Evolutionary conservation across 2,113 vertebrate genomes (phyloP).

Genomic region (Heterocephalus glaber): DNA sequence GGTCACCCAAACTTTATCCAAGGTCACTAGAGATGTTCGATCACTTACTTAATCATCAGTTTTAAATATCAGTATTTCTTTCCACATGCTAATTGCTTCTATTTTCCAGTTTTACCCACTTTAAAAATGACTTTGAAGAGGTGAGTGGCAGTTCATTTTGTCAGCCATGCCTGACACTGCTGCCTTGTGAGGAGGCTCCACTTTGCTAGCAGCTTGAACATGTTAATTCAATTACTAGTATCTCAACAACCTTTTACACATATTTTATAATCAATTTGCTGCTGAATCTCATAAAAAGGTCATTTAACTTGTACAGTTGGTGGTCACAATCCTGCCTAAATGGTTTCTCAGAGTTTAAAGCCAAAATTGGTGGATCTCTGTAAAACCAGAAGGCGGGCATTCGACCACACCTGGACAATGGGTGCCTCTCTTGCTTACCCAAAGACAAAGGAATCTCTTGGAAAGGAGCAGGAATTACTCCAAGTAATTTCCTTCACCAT

Average conservation of each 20-base stretch:
- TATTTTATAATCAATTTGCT: not conserved
- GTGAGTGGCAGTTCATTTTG: not conserved
- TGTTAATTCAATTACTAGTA: not conserved
- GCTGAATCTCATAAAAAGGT: not conserved
- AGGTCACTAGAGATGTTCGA: not conserved
- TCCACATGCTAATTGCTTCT: not conserved
- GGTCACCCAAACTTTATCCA: not conserved
- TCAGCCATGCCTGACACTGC: not conserved
- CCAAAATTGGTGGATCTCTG: not conserved
- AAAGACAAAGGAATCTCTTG: not conserved
- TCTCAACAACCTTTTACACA: not conserved
- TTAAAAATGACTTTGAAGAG: not conserved
- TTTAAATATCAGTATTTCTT: slow-evolving; percentile 38
- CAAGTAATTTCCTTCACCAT: not conserved
- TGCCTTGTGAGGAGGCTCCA: not conserved
- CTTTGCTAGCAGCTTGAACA: not conserved
- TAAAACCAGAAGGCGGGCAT: not conserved
- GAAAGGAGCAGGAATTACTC: not conserved
- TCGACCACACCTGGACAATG: not conserved
- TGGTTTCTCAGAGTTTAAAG: not conserved
- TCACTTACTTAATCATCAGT: not conserved
- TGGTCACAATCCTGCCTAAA: not conserved
- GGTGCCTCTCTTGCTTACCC: not conserved
- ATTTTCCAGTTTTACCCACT: not conserved
- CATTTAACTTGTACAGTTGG: not conserved